Evolutionary conservation across 1,140 invertebrate species (phyloP), one percentile per base, ranked within the genome.

Genomic region (Sinonovacula constricta): DNA sequence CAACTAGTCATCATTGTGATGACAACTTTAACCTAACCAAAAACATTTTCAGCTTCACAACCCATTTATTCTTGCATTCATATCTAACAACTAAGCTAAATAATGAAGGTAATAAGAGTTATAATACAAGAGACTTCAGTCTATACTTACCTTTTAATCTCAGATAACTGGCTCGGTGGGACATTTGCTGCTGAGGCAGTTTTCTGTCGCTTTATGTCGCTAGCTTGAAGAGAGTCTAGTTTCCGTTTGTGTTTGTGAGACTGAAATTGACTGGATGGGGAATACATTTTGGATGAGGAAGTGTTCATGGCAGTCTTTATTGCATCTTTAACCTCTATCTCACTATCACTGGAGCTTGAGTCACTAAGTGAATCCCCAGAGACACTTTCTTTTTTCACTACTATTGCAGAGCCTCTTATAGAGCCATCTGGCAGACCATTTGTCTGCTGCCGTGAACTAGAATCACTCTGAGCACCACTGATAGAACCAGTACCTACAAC

Each of bases 171-270:
- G 18, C 45, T 22, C 51, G 39, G 53, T 45, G 26, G 24, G 2
- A 18, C 33, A 30, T 62, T 62, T 76, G 72, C 66, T 24, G 22
- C 30, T 18, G 62, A 59, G 18, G 66, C 18, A 7, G 72, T 76
- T 67, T 67, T 76, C 24, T 63, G 31, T n/a, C 72, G 49, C 51
- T 76, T 76, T 14, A 28, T 33, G 49, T 76, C 72, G 31, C 65
- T 63, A 3, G 56, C 53, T 57, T 33, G 28, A 34, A 33, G 49
- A 18, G 49, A 63, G 15, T 67, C 63, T 1, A 76, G 34, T 76
- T 76, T 76, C 22, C 72, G 72, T 59, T 76, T 76, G 45, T 66
- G 66, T 26, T 65, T 65, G 3, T 76, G 62, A 2, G 26, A 33
- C 7, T 45, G 63, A 66, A 63, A 76, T 14, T 76, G 72, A 31